Percentiles rank a stretch among this genome's conserved stretches.
Evolutionary conservation across 2,888 invertebrate genomes (phyloP).

Genomic region (Ceramica pisi): DNA sequence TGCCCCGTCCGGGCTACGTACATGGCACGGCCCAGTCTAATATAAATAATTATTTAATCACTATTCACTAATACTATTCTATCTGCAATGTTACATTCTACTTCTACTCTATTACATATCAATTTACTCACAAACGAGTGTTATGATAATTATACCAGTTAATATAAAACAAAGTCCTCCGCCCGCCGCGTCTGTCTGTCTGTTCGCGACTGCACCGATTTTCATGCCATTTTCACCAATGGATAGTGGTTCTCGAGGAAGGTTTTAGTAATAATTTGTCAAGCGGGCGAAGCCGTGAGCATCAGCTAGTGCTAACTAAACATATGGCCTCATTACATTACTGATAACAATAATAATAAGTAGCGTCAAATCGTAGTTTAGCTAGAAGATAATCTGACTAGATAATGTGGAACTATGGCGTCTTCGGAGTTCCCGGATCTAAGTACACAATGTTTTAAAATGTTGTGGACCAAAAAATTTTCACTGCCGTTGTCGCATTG

Average conservation of each 20-base stretch:
- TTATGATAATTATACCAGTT: constrained; percentile 11
- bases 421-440: constrained; percentile 9
- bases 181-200: too few relatives aligned
- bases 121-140: constrained; percentile 21
- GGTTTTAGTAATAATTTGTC: too few relatives aligned
- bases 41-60: too few relatives aligned
- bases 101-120: background rate
- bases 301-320: constrained; percentile 29
- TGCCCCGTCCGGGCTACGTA: too few relatives aligned
- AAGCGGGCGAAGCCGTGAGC: too few relatives aligned
- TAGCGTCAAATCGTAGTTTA: constrained; percentile 2
- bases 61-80: background rate
- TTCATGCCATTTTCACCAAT: too few relatives aligned
- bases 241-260: too few relatives aligned
- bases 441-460: background rate
- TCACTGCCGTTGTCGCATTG: background rate
- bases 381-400: constrained; percentile 14
- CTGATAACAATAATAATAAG: constrained; percentile 38
- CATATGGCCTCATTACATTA: constrained; percentile 25
- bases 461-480: background rate
- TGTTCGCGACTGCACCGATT: too few relatives aligned
- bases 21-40: too few relatives aligned
- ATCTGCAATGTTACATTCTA: constrained; percentile 6
- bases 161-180: too few relatives aligned
- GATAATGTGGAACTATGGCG: constrained; percentile 2